Percentiles rank a stretch among this genome's conserved stretches.
Conservation (phyloP, 2,113 vertebrate species). For the Mugil cephalus region DNA sequence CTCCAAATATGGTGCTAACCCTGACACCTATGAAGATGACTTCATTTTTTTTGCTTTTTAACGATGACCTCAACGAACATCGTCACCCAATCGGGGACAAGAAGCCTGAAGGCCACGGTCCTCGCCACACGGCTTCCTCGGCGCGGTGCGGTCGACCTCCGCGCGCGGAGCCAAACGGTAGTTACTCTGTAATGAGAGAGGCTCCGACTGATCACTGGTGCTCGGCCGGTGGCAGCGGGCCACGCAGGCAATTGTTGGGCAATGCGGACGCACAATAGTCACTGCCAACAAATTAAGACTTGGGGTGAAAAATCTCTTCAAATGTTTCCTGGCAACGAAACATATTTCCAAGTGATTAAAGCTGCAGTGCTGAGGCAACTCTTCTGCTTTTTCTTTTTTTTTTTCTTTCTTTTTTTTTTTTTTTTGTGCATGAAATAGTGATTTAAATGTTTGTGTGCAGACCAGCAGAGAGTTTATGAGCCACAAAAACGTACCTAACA, state of each 20-base stretch:
- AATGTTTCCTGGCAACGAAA: constrained; percentile 80
- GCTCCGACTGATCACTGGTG: constrained; percentile 48
- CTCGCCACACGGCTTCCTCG: constrained; percentile 30
- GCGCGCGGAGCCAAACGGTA: constrained; percentile 51
- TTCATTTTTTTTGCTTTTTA: not conserved
- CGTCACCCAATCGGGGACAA: constrained; percentile 26
- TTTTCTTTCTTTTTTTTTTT: constrained; percentile 10
- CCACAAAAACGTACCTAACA: constrained; percentile 54
- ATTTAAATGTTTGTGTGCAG: constrained; percentile 59
- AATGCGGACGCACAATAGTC: constrained; percentile 44
- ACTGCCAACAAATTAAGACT: constrained; percentile 69
- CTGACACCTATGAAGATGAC: not conserved
- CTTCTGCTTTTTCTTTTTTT: too few species aligned
- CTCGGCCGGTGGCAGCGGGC: constrained; percentile 34
- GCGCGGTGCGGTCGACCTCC: constrained; percentile 22
- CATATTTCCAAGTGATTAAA: constrained; percentile 81
- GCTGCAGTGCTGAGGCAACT: constrained; percentile 58
- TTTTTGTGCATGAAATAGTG: constrained; percentile 51
- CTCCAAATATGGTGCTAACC: not conserved
- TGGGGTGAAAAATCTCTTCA: constrained; percentile 62
- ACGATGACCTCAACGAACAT: constrained; percentile 12
- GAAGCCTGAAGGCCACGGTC: constrained; percentile 11
- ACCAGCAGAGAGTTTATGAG: constrained; percentile 55
- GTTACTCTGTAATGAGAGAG: constrained; percentile 61
- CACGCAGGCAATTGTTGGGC: constrained; percentile 58